These are phyloP conservation scores for Genyomyrus donnyi DNA, from an alignment of 2,113 vertebrate species.

Conservation along the genomic window DNA sequence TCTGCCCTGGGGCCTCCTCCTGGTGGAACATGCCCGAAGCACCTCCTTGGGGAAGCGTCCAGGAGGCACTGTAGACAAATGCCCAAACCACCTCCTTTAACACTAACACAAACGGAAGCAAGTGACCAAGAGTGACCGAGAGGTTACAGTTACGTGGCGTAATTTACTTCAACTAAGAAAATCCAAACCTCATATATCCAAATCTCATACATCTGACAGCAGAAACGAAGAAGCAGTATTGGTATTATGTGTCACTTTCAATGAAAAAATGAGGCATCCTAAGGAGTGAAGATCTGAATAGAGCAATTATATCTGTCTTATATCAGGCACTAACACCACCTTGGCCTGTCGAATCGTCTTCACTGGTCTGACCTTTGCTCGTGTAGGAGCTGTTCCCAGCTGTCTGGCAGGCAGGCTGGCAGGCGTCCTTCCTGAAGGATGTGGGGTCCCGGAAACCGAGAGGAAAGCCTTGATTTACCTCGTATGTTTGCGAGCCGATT, in stretches of 20 bases:
- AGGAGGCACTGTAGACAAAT: neutral
- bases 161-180: neutral
- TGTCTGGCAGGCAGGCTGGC: slow-evolving; percentile 3
- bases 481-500: slow-evolving; percentile 31
- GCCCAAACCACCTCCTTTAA: neutral
- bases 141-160: neutral
- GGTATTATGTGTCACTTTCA: neutral
- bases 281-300: neutral
- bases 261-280: neutral
- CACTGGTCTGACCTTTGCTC: neutral
- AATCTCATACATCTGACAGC: neutral
- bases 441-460: slow-evolving; percentile 22
- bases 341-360: neutral
- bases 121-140: neutral
- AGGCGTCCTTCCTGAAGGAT: slow-evolving; percentile 27
- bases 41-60: neutral
- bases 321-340: neutral
- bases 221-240: neutral
- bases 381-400: neutral
- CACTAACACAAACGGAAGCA: neutral
- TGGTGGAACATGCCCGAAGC: neutral
- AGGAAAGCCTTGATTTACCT: slow-evolving; percentile 35
- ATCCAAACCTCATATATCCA: neutral
- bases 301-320: neutral
- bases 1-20: neutral